Conservation (phyloP, 2,797 vertebrate genomes). For the Heteromormyrus szaboi region DNA sequence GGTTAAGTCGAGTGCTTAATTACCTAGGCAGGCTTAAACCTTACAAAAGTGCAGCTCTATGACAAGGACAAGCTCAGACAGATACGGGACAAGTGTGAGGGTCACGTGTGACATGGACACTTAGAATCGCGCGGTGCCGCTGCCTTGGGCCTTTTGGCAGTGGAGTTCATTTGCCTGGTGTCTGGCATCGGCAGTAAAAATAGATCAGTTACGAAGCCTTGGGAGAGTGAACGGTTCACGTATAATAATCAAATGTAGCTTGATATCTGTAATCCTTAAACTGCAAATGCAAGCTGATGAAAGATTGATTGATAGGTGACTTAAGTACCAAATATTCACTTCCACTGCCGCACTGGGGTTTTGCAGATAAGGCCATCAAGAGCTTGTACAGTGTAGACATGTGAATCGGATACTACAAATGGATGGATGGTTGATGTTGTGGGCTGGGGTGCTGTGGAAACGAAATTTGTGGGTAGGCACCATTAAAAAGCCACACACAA, state of each 20-base stretch:
- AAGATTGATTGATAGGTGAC: not conserved
- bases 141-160: not conserved
- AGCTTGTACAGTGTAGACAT: not conserved
- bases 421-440: not conserved
- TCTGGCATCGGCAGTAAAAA: not conserved
- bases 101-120: not conserved
- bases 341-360: not conserved
- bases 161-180: not conserved
- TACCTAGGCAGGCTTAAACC: not conserved
- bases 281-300: not conserved
- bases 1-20: not conserved
- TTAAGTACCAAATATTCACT: not conserved
- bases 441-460: not conserved
- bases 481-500: not conserved
- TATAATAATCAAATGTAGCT: not conserved
- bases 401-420: not conserved
- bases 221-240: not conserved
- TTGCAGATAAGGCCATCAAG: not conserved
- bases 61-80: not conserved
- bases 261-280: not conserved
- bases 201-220: not conserved
- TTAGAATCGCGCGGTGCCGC: not conserved
- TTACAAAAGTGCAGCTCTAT: not conserved
- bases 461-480: not conserved
- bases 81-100: not conserved